Conservation (phyloP, 2,797 vertebrate species). For the Anisognathus igniventris region DNA sequence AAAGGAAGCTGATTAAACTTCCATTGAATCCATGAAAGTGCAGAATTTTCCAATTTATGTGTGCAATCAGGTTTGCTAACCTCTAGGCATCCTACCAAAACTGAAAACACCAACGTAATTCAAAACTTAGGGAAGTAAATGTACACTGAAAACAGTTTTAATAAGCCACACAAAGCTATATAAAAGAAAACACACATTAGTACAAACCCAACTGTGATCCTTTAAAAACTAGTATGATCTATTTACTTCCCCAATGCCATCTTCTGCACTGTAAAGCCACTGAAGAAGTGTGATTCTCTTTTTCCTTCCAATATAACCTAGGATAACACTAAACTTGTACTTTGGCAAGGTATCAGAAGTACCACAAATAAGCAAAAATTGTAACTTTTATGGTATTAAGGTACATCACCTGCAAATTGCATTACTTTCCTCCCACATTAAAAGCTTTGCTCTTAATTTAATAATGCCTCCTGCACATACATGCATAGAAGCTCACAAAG, state of each 20-base stretch:
- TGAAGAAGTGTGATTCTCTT: neutral
- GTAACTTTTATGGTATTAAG: neutral
- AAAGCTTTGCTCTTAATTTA: neutral
- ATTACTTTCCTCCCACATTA: neutral
- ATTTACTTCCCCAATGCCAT: neutral
- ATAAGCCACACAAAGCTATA: neutral
- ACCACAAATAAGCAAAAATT: constrained; percentile 8
- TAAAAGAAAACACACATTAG: neutral
- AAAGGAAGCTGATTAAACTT: neutral
- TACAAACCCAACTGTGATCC: neutral
- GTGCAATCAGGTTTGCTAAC: neutral
- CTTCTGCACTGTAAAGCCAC: neutral
- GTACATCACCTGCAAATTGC: neutral
- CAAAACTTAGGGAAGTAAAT: neutral
- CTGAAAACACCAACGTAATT: neutral
- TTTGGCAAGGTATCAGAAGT: neutral
- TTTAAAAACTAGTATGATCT: neutral
- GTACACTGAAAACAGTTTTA: neutral
- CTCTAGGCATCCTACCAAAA: neutral
- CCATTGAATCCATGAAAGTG: neutral
- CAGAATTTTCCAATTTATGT: neutral
- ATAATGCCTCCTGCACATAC: neutral
- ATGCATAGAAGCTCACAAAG: neutral
- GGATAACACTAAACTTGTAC: neutral
- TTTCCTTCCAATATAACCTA: neutral